Conservation (phyloP, 2,888 invertebrate species). For the Apodemia mormo region DNA sequence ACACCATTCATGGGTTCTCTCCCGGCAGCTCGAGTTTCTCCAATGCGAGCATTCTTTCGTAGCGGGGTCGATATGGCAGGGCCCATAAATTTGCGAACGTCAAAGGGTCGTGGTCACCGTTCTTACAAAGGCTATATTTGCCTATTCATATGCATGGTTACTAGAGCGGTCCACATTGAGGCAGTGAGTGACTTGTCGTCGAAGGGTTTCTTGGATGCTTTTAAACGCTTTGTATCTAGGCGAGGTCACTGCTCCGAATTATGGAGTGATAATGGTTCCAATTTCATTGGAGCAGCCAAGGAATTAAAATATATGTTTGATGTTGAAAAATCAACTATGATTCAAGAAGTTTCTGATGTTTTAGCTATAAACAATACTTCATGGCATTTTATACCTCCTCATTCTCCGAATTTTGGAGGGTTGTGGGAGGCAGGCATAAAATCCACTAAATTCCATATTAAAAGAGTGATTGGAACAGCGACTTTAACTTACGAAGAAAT, state of each 20-base stretch:
- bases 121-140: background rate
- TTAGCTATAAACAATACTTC: background rate
- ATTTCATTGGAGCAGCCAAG: background rate
- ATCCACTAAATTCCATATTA: background rate
- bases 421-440: background rate
- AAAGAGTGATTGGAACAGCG: background rate
- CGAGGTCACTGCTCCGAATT: background rate
- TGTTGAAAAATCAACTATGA: background rate
- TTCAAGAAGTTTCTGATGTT: background rate
- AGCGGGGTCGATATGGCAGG: background rate
- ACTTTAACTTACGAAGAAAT: background rate
- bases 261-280: background rate
- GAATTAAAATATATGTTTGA: background rate
- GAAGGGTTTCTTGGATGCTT: background rate
- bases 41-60: background rate
- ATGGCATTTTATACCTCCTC: slow-evolving; percentile 1
- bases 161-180: background rate
- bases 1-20: background rate
- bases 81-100: background rate
- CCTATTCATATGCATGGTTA: background rate
- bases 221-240: background rate
- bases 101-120: background rate
- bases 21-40: background rate
- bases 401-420: background rate
- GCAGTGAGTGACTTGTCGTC: background rate